Conservation (phyloP, 2,888 invertebrate genomes). For the Mesochorus sp. region DNA sequence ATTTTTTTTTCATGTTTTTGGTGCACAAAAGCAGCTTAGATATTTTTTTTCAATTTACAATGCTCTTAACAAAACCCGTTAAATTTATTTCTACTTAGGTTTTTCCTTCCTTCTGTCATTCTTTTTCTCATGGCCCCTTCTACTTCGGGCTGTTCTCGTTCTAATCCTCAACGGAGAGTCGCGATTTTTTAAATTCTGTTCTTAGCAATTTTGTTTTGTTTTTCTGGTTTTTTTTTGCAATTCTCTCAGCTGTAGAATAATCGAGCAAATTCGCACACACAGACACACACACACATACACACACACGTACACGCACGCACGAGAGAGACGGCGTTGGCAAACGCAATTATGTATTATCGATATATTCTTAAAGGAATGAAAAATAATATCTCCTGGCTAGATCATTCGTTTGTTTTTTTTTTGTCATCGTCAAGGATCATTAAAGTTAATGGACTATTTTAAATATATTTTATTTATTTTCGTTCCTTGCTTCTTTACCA, state of each 20-base stretch:
- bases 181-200: constrained; percentile 1
- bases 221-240: not conserved
- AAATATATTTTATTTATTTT: constrained; percentile 53
- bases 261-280: constrained; percentile 29
- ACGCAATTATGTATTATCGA: constrained; percentile 36
- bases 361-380: constrained; percentile 55
- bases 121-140: constrained; percentile 34
- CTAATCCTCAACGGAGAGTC: constrained; percentile 52
- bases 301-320: not conserved
- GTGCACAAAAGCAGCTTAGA: constrained; percentile 69
- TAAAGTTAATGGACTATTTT: constrained; percentile 56
- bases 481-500: constrained; percentile 4
- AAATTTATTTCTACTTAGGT: constrained; percentile 53
- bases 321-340: constrained; percentile 27
- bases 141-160: constrained; percentile 34
- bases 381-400: constrained; percentile 63
- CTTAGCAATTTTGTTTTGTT: not conserved
- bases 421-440: constrained; percentile 45
- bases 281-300: constrained; percentile 28
- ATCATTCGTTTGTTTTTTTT: too few relatives aligned
- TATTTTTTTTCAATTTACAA: constrained; percentile 67
- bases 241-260: not conserved
- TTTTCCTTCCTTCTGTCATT: constrained; percentile 18
- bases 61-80: constrained; percentile 61
- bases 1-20: constrained; percentile 35